These are phyloP conservation scores for Flexamia atlantica DNA, from an alignment of 2,888 invertebrate species.

Conservation along the genomic window DNA sequence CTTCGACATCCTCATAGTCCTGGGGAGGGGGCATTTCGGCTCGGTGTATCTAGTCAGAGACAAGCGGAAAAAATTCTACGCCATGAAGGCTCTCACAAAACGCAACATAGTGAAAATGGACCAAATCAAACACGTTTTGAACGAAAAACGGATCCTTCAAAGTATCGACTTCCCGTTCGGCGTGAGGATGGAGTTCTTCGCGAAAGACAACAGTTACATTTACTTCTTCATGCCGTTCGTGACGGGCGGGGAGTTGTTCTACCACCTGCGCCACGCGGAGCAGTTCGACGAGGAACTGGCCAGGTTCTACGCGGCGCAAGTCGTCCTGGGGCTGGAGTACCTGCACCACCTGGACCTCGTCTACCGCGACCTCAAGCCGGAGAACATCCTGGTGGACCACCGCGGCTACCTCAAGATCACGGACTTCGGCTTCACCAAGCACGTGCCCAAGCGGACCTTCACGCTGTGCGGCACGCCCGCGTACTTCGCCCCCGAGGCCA, in stretches of 20 bases:
- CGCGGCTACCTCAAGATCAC: slow-evolving; percentile 88
- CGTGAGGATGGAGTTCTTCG: slow-evolving; percentile 89
- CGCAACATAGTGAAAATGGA: slow-evolving; percentile 81
- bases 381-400: slow-evolving; percentile 90
- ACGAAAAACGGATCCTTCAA: slow-evolving; percentile 94
- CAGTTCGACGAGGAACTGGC: slow-evolving; percentile 78
- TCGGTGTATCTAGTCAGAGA: slow-evolving; percentile 80
- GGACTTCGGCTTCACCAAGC: slow-evolving; percentile 97
- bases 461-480: slow-evolving; percentile 80
- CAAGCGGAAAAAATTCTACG: slow-evolving; percentile 77
- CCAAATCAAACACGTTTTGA: slow-evolving; percentile 79
- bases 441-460: slow-evolving; percentile 75
- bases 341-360: slow-evolving; percentile 91
- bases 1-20: slow-evolving; percentile 54
- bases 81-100: slow-evolving; percentile 82
- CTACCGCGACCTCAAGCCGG: slow-evolving; percentile 96
- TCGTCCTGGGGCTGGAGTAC: slow-evolving; percentile 95
- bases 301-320: slow-evolving; percentile 94
- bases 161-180: slow-evolving; percentile 93
- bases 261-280: slow-evolving; percentile 82
- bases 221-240: slow-evolving; percentile 92
- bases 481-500: slow-evolving; percentile 77
- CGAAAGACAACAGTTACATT: slow-evolving; percentile 91
- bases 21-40: slow-evolving; percentile 81
- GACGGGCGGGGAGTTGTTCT: slow-evolving; percentile 93